These are phyloP conservation scores for Drosophila equinoxialis DNA, from an alignment of 1,140 invertebrate genomes.

Conservation along the genomic window DNA sequence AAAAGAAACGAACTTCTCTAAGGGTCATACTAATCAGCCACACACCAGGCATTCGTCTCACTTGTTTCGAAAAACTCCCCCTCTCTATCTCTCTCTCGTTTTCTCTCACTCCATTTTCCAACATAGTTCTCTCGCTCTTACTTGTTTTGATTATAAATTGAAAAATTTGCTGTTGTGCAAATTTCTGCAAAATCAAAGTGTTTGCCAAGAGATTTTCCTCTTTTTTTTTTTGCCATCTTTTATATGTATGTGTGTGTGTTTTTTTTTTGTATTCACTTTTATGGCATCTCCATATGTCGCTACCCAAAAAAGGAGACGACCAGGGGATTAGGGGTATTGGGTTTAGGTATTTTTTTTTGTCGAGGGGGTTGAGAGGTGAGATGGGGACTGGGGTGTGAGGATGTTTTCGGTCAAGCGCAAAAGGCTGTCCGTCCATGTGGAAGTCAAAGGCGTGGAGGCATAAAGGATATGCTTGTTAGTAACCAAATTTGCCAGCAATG, in stretches of 20 bases:
- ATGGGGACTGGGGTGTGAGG: slow-evolving; percentile 9
- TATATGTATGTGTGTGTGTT: not conserved
- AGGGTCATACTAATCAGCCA: slow-evolving; percentile 69
- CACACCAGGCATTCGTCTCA: slow-evolving; percentile 24
- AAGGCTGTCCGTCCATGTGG: slow-evolving; percentile 58
- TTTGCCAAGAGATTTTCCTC: slow-evolving; percentile 59
- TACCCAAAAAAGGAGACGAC: slow-evolving; percentile 20
- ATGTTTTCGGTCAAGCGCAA: slow-evolving; percentile 59
- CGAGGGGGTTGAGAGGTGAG: not conserved
- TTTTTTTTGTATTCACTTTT: slow-evolving; percentile 16
- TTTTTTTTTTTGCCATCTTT: not conserved
- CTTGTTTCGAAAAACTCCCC: not conserved
- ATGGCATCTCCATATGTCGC: slow-evolving; percentile 71
- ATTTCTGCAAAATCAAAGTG: slow-evolving; percentile 72
- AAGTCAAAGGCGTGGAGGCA: slow-evolving; percentile 43
- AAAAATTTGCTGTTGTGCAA: slow-evolving; percentile 74
- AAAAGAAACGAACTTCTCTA: slow-evolving; percentile 15
- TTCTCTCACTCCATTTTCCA: slow-evolving; percentile 32
- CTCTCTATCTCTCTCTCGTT: slow-evolving; percentile 18
- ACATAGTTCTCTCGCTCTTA: slow-evolving; percentile 1
- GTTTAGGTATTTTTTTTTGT: not conserved
- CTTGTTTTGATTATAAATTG: slow-evolving; percentile 79
- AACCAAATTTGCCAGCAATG: slow-evolving; percentile 49
- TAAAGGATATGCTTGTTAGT: slow-evolving; percentile 65
- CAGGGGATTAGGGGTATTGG: not conserved